A percentile compares a stretch with the other conserved stretches of the same genome.
Evolutionary conservation across 2,797 vertebrate species (phyloP).

Genomic region (Heteromormyrus szaboi): DNA sequence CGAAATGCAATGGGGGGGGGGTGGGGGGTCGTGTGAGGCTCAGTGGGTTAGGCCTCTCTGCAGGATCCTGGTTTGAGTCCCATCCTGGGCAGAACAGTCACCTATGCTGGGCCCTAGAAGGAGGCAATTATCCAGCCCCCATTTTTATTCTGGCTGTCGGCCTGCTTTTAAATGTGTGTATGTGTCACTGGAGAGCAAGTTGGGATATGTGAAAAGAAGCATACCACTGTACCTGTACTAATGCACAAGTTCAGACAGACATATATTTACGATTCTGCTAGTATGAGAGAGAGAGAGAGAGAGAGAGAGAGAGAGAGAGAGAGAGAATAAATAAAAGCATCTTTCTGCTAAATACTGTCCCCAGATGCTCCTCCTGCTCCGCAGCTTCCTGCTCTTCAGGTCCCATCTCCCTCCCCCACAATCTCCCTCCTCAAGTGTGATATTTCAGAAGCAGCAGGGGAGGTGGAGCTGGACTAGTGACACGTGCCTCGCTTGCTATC

Average conservation of each 20-base stretch:
- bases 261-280: background rate
- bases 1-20: background rate
- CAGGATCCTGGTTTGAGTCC: background rate
- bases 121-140: background rate
- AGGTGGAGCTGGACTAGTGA: background rate
- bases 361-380: background rate
- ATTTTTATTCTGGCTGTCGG: background rate
- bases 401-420: background rate
- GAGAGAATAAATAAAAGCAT: background rate
- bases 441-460: background rate
- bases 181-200: background rate
- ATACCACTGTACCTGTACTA: background rate
- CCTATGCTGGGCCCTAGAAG: background rate
- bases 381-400: background rate
- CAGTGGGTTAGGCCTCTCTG: background rate
- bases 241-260: background rate
- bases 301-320: background rate
- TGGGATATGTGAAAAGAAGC: background rate
- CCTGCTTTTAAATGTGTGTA: background rate
- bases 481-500: background rate
- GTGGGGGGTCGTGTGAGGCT: background rate
- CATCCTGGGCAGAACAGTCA: background rate
- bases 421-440: background rate
- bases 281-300: background rate
- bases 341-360: background rate